These are phyloP conservation scores for Ceyx melanurus DNA, from an alignment of 2,113 vertebrate species.

Conservation along the genomic window DNA sequence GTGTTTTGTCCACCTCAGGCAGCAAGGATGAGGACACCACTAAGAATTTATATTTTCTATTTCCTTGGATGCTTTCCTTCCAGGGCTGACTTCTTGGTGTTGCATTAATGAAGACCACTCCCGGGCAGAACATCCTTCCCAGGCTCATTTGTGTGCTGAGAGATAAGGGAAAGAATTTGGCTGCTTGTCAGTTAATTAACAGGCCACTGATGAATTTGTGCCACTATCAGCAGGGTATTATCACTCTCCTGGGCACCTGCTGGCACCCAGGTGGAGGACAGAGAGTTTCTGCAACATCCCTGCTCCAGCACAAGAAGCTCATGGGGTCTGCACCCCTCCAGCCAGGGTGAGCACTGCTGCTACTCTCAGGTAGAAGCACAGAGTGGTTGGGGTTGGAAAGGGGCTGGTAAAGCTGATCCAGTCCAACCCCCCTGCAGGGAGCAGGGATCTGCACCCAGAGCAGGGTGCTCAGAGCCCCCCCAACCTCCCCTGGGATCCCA, in stretches of 20 bases:
- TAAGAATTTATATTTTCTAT: neutral
- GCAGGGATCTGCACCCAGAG: neutral
- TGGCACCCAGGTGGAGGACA: neutral
- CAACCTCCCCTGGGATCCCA: neutral
- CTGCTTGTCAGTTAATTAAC: constrained; percentile 46
- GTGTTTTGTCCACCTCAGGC: neutral
- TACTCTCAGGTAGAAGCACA: neutral
- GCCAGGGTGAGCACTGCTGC: neutral
- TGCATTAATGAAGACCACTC: neutral
- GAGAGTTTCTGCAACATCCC: neutral
- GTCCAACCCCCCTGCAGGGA: neutral
- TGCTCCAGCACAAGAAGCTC: neutral
- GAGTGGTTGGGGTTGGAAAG: neutral
- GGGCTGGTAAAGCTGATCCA: neutral
- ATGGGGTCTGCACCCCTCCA: neutral
- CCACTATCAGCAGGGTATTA: neutral
- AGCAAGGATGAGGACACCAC: neutral
- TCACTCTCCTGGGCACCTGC: neutral
- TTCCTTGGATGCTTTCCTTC: neutral
- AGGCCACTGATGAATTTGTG: constrained; percentile 12
- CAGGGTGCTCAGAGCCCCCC: neutral
- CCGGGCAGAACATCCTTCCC: neutral
- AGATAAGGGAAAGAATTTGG: constrained; percentile 24
- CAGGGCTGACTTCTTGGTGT: rapidly evolving
- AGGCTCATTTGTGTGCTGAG: neutral